Evolutionary conservation across 2,113 vertebrate genomes (phyloP), one percentile per base, ranked within the genome.

Genomic region (Microcebus griseorufus): DNA sequence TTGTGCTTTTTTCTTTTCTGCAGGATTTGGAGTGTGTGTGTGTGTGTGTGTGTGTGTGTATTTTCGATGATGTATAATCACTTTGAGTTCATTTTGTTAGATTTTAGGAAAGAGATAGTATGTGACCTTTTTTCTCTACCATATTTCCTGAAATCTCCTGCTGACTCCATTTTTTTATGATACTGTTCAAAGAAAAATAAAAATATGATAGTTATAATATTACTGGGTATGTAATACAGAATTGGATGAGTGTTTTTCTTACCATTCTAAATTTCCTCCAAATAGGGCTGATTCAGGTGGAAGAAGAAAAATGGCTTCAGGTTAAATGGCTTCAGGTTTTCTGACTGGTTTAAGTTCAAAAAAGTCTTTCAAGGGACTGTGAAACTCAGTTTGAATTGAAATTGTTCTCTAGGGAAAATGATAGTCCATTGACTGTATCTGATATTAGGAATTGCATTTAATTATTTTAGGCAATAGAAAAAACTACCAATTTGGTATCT

Each of bases 321-420:
- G 6, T 84, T 95, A 91, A 80, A 84, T 83, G 14, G n/a, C n/a
- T n/a, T n/a, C n/a, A n/a, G n/a, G n/a, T 9, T 32, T 95, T 76
- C 48, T 95, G 65, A 76, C 58, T 92, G n/a, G 0, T 80, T 62
- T 94, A 82, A 82, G 20, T 95, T 89, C 65, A 95, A 16, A 84
- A 73, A 84, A 93, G 22, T 4, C 42, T 94, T 86, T 94, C 7
- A 48, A 92, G 4, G 58, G 39, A 60, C 39, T 88, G 20, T 64
- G 29, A 80, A 97, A 81, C 16, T 60, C 39, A 86, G 1, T 76
- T 89, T 95, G 42, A 22, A 27, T 25, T 86, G 13, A 13, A 75
- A 80, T 32, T 88, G 34, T 92, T 83, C 60, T 84, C 23, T 83
- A 22, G 18, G 29, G 17, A 22, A 90, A 78, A 45, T 0, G 73